Evolutionary conservation across 2,113 vertebrate genomes (phyloP).

Genomic region (Toxostoma redivivum): DNA sequence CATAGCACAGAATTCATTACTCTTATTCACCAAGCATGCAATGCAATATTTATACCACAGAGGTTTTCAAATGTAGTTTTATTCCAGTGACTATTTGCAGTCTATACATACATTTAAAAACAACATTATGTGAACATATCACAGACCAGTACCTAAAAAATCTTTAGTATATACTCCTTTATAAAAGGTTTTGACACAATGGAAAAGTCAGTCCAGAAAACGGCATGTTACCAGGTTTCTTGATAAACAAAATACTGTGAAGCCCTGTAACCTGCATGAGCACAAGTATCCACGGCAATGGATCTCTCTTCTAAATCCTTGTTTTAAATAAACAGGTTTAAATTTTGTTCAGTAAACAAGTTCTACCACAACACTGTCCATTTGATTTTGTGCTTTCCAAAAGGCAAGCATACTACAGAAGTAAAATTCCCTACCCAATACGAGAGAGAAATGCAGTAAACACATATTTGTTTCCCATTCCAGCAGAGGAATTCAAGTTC

Average conservation of each 20-base stretch:
- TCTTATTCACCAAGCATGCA: background rate
- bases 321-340: constrained; percentile 62
- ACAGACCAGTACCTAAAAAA: constrained; percentile 53
- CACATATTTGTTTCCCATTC: background rate
- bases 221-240: constrained; percentile 32
- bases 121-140: constrained; percentile 47
- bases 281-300: constrained; percentile 31
- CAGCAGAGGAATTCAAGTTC: background rate
- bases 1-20: background rate
- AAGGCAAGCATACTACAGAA: constrained; percentile 53
- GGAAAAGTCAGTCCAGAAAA: constrained; percentile 53
- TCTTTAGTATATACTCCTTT: constrained; percentile 70
- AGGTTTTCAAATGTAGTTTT: constrained; percentile 53
- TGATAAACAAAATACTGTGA: constrained; percentile 52
- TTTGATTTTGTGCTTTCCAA: constrained; percentile 50
- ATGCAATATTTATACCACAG: background rate
- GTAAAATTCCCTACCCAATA: background rate
- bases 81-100: constrained; percentile 72
- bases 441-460: constrained; percentile 13
- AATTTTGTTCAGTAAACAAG: constrained; percentile 16
- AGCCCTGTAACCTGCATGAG: constrained; percentile 39
- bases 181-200: constrained; percentile 73
- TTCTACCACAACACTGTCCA: constrained; percentile 1
- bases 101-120: constrained; percentile 67
- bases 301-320: background rate